Percentiles rank a stretch among this genome's conserved stretches.
phyloP scores from a whole-genome alignment of 1,140 invertebrate species.

The Yoshiicerus persimilis region DNA sequence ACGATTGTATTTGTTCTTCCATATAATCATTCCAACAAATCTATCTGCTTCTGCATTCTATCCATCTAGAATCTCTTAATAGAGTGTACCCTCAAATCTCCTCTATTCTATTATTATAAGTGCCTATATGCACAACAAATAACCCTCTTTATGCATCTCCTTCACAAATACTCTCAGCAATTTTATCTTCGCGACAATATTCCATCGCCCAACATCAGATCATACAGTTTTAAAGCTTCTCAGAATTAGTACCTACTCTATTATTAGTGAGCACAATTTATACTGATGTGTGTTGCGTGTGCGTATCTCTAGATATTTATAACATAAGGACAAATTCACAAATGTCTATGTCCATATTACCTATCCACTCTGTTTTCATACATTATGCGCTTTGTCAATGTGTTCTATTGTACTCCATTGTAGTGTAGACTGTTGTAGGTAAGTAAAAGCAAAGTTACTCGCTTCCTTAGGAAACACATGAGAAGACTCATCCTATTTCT shows the following conservation, averaged over 20 bases:
- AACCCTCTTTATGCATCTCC: background rate
- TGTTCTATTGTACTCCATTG: conserved; percentile 14
- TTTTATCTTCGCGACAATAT: no score
- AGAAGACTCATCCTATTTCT: background rate
- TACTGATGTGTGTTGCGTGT: background rate
- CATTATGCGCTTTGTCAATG: conserved; percentile 22
- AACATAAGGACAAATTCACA: background rate
- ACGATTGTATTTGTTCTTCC: background rate
- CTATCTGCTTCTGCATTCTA: background rate
- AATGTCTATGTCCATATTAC: background rate
- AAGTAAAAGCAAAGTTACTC: background rate
- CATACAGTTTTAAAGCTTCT: background rate
- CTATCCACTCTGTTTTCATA: background rate
- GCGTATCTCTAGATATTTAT: background rate
- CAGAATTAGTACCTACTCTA: background rate
- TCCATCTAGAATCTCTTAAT: background rate
- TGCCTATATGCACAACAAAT: background rate
- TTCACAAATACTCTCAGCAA: background rate
- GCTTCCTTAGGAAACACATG: conserved; percentile 24
- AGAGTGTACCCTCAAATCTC: background rate
- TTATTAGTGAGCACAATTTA: no score
- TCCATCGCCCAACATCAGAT: background rate
- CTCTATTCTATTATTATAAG: background rate
- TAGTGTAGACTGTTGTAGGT: background rate
- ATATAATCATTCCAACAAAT: background rate